Base-by-base conservation (phyloP, 2,797 vertebrate genomes). In the Eupleurogrammus muticus region DNA sequence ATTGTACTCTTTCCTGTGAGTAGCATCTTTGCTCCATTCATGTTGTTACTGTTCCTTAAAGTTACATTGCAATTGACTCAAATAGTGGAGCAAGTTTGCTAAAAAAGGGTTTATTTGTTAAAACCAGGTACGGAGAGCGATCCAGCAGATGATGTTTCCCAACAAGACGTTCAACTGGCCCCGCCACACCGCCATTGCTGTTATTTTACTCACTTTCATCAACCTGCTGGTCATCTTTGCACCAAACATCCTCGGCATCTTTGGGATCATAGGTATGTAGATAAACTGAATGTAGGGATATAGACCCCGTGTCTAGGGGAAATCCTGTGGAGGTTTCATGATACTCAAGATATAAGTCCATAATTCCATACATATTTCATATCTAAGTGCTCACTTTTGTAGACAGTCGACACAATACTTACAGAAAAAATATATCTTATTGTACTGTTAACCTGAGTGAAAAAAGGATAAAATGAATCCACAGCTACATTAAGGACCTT, bases 1-100 rank as follows among this genome's bases (percentile, higher is more conserved):
- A 99, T 99, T 0, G 97, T 99, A 47, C 96, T 99, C 63, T 99
- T 99, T 84, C 98, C 97, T 28, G 97, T 99, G 87, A 96, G 97
- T 91, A 49, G 8, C 1, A 8, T 4, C 66, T 42, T 5, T 28
- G 21, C n/a, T n/a, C n/a, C n/a, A n/a, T 5, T 36, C 42, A n/a
- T 28, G 20, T 5, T n/a, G 2, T 66, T 62, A 5, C 7, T 4
- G 24, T 46, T 23, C 24, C 42, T 40, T 50, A 36, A 14, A 38
- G 42, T 40, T 23, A 62, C 19, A 48, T 32, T 24, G 1, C 40
- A 7, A 1, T 1, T 20, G n/a, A 9, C 49, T 52, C n/a, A 24
- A 52, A 70, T 9, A 24, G 9, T 16, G 7, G 50, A 57, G 46
- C 1, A 4, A 2, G 2, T 17, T 17, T n/a, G 16, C 10, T 52